Evolutionary conservation across 1,140 invertebrate genomes (phyloP).

Genomic region (Coptotermes formosanus): DNA sequence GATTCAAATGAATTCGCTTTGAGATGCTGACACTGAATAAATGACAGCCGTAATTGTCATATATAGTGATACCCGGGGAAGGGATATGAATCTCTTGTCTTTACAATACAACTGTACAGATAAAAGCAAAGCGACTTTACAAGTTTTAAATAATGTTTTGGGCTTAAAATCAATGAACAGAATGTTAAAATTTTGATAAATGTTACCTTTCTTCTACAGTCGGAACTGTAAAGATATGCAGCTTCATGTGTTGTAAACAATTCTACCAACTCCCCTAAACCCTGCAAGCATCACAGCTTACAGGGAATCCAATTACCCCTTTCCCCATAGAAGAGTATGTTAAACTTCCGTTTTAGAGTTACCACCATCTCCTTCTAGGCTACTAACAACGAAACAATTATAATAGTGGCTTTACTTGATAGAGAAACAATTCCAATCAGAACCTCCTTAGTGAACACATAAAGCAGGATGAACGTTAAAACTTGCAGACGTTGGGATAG

Average conservation of each 20-base stretch:
- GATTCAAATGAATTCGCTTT: too few relatives aligned
- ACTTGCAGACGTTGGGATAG: background rate
- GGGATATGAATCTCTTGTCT: too few relatives aligned
- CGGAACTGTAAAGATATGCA: background rate
- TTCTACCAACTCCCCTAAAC: background rate
- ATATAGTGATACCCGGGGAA: too few relatives aligned
- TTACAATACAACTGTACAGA: too few relatives aligned
- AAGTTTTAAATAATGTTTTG: too few relatives aligned
- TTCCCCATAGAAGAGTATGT: background rate
- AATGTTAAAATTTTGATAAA: background rate
- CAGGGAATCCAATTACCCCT: slow-evolving; percentile 11
- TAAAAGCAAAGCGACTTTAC: too few relatives aligned
- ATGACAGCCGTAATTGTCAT: too few relatives aligned
- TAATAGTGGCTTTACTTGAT: slow-evolving; percentile 9
- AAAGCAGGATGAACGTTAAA: slow-evolving; percentile 12
- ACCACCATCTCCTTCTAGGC: background rate
- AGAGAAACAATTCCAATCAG: slow-evolving; percentile 17
- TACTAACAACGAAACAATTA: slow-evolving; percentile 14
- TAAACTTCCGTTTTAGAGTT: slow-evolving; percentile 13
- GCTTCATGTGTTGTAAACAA: background rate
- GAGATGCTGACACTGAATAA: too few relatives aligned
- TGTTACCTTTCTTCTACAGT: background rate
- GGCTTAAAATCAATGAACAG: too few relatives aligned
- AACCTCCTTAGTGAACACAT: slow-evolving; percentile 8
- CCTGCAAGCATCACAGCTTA: background rate